Conservation (phyloP, 2,888 invertebrate genomes). For the Aromia moschata region DNA sequence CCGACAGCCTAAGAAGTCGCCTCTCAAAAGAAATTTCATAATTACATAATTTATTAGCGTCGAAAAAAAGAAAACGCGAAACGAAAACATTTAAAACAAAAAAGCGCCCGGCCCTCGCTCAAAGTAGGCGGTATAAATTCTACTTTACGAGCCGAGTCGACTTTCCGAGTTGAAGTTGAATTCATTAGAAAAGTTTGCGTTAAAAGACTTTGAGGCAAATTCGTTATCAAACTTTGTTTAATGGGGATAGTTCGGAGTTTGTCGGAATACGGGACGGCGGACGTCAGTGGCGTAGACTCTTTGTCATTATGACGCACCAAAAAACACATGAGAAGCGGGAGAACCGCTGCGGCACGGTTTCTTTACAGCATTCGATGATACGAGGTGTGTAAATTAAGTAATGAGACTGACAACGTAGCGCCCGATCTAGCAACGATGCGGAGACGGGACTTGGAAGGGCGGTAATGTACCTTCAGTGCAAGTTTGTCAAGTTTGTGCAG, state of each 20-base stretch:
- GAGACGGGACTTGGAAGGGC: too few relatives aligned
- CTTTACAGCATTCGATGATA: too few relatives aligned
- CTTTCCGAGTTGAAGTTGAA: constrained; percentile 38
- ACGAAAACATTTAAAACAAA: constrained; percentile 35
- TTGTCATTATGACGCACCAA: too few relatives aligned
- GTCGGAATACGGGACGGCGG: constrained; percentile 12
- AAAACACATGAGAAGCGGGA: too few relatives aligned
- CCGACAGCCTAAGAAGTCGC: neutral
- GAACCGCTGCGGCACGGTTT: too few relatives aligned
- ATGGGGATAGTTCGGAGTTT: constrained; percentile 47
- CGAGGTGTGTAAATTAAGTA: too few relatives aligned
- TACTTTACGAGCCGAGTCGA: constrained; percentile 33
- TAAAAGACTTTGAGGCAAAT: constrained; percentile 42
- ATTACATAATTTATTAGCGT: constrained; percentile 28
- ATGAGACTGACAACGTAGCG: too few relatives aligned
- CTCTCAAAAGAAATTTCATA: constrained; percentile 26
- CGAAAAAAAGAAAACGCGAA: constrained; percentile 25
- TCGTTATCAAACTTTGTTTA: constrained; percentile 47
- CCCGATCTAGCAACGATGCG: too few relatives aligned
- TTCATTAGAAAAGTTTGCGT: constrained; percentile 44
- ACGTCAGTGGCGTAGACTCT: constrained; percentile 17
- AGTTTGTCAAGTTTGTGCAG: too few relatives aligned
- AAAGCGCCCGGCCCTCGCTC: constrained; percentile 17
- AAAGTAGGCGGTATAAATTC: constrained; percentile 35
- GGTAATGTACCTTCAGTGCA: too few relatives aligned